Conservation (phyloP, 1,140 invertebrate genomes). For the Apis laboriosa region DNA sequence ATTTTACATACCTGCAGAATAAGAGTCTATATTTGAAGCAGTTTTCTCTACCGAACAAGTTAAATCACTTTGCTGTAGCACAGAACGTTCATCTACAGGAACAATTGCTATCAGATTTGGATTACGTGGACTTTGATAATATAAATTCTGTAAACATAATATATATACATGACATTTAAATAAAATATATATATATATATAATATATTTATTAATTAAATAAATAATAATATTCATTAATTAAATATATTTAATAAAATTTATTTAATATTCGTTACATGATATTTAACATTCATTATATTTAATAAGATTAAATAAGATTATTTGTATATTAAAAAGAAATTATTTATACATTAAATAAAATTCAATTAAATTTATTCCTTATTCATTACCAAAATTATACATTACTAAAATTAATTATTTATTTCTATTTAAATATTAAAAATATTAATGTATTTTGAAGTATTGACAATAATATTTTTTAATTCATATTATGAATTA, state of each 20-base stretch:
- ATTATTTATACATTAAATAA: no score
- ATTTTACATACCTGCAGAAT: constrained; percentile 49
- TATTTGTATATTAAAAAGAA: no score
- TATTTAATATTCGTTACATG: no score
- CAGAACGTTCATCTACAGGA: constrained; percentile 70
- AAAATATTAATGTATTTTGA: no score
- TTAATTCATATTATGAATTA: neutral
- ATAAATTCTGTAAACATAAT: constrained; percentile 69
- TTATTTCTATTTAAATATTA: no score
- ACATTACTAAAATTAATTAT: no score
- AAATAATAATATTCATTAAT: no score
- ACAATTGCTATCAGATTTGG: constrained; percentile 79
- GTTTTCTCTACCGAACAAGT: constrained; percentile 34
- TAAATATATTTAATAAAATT: no score
- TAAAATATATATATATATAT: constrained; percentile 2
- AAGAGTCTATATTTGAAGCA: constrained; percentile 27
- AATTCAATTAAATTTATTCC: neutral
- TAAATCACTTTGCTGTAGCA: constrained; percentile 44
- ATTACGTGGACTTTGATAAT: constrained; percentile 70
- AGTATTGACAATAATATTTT: no score
- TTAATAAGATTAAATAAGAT: no score
- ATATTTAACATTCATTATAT: no score
- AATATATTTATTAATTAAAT: neutral
- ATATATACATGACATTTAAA: constrained; percentile 9
- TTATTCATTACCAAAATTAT: neutral